Evolutionary conservation across 2,797 vertebrate genomes (phyloP), one percentile per base, ranked within the genome.

Genomic region (Clarias laeviceps): DNA sequence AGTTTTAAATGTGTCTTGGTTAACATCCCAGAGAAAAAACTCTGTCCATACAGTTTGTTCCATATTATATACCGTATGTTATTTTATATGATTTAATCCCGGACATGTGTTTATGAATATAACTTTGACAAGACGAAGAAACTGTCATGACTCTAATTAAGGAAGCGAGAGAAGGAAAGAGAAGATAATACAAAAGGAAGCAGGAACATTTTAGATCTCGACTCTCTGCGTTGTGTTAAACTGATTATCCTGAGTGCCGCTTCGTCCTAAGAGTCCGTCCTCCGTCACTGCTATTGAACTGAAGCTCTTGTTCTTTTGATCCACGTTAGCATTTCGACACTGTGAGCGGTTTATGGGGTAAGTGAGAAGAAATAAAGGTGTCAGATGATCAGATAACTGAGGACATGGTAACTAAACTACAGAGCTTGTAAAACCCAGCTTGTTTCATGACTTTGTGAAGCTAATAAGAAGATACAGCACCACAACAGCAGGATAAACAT

Each of bases 161-260:
- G 24, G 17, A n/a, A n/a, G 37, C 24, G 37, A 45, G 69, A 72
- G 22, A 72, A 37, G n/a, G 34, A 72, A 15, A 80, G 8, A 18
- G 32, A 6, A 27, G 57, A 78, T 32, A 14, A 37, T 12, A 14
- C 15, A 22, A 77, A 18, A 32, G 61, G 57, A 80, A 62, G 20
- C 22, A 73, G 32, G 34, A 9, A 27, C 45, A 77, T 86, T 82
- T 82, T 27, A 65, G 32, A 66, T 70, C 81, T 73, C 74, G 84
- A 74, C 57, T 72, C 65, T 56, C 40, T 62, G 84, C 45, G 27
- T 84, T 66, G 37, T 59, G 50, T 56, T 80, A 62, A 85, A 40
- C 69, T 76, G 64, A 86, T 86, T 86, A 88, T 59, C 69, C 83
- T 77, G 74, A 87, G 82, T 86, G 86, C 82, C 85, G 84, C 82